Conservation (phyloP, 2,113 vertebrate species). For the Syrrhaptes paradoxus region DNA sequence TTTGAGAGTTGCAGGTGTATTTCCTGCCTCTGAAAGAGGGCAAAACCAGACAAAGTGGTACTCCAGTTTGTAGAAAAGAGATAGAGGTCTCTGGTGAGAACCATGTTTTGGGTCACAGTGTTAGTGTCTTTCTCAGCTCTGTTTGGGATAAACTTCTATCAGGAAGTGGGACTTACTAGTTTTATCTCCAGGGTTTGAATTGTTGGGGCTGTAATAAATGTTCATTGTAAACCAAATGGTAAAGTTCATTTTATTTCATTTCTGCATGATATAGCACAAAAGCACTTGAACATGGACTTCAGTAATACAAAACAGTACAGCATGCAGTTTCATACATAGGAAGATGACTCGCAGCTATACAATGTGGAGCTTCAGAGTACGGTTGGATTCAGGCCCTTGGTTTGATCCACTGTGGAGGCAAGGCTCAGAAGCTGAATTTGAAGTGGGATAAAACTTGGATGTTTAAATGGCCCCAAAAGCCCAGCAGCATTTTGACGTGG, state of each 20-base stretch:
- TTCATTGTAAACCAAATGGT: neutral
- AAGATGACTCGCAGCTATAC: slow-evolving; percentile 47
- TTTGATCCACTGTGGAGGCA: slow-evolving; percentile 7
- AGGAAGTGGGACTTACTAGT: neutral
- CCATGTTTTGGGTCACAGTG: neutral
- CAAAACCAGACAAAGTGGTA: neutral
- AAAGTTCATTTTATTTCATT: neutral
- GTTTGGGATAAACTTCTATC: neutral
- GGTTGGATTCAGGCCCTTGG: neutral
- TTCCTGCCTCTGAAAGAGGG: neutral
- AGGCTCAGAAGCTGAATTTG: slow-evolving; percentile 21
- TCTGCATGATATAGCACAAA: neutral
- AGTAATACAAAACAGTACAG: neutral
- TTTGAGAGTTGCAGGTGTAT: neutral
- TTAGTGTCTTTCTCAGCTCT: neutral
- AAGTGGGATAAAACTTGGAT: slow-evolving; percentile 23
- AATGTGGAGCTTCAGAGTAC: neutral
- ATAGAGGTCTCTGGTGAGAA: neutral
- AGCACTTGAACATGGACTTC: neutral
- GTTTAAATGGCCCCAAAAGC: neutral
- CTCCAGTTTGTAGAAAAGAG: neutral
- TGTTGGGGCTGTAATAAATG: neutral
- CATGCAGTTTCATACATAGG: neutral
- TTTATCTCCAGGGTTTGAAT: neutral
- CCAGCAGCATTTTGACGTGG: slow-evolving; percentile 36